Evolutionary conservation across 2,797 vertebrate species (phyloP).

Genomic region (Lateolabrax maculatus): DNA sequence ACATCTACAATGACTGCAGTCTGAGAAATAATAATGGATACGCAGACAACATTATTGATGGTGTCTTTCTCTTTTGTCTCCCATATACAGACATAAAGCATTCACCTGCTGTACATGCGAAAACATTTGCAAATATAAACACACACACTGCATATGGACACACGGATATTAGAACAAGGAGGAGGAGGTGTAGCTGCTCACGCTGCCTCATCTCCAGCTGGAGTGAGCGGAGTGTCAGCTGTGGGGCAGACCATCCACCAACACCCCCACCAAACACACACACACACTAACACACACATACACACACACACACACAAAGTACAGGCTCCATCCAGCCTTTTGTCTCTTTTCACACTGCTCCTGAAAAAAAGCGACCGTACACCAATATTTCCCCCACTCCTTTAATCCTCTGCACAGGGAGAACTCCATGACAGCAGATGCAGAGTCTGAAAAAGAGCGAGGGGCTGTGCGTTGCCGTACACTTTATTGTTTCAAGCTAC

Average conservation of each 20-base stretch:
- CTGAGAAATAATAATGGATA: background rate
- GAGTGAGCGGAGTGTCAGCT: conserved; percentile 43
- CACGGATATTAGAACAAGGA: background rate
- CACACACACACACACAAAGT: conserved; percentile 2
- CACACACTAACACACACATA: background rate
- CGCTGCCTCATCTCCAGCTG: conserved; percentile 35
- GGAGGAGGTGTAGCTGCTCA: conserved; percentile 17
- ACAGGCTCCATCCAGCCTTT: conserved; percentile 17
- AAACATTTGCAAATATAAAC: background rate
- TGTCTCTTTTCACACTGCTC: conserved; percentile 28
- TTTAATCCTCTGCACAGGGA: conserved; percentile 22
- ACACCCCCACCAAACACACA: background rate
- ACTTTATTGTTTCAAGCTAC: conserved; percentile 49
- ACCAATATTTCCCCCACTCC: background rate
- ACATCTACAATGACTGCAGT: background rate
- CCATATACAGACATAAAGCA: background rate
- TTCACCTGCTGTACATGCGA: background rate
- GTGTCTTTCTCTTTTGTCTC: background rate
- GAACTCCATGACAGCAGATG: conserved; percentile 39
- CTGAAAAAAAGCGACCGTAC: conserved; percentile 1
- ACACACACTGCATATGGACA: background rate
- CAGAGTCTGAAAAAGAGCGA: conserved; percentile 10
- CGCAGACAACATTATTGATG: background rate
- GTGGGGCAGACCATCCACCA: conserved; percentile 28
- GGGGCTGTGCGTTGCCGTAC: background rate